These are phyloP conservation scores for Hypsopygia costalis DNA, from an alignment of 2,888 invertebrate genomes.

Conservation along the genomic window DNA sequence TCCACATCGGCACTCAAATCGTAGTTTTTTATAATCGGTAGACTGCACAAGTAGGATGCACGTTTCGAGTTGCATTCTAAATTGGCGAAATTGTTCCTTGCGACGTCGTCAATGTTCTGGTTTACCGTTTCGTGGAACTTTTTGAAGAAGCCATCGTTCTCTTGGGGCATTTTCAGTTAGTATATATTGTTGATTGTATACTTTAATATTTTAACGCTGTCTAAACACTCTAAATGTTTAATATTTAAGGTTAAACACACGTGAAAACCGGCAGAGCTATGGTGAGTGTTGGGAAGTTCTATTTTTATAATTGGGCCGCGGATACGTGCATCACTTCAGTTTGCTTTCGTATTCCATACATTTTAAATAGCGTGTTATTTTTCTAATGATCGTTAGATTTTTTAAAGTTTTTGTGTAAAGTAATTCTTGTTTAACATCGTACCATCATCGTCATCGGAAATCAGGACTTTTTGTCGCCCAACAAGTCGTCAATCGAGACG, in stretches of 20 bases:
- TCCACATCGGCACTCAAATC: slow-evolving; percentile 62
- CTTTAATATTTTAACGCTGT: slow-evolving; percentile 11
- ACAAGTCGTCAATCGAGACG: no score
- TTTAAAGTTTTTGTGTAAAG: no score
- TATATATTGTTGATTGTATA: no score
- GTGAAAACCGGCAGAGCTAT: slow-evolving; percentile 50
- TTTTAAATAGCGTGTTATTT: background rate
- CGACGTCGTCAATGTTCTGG: slow-evolving; percentile 74
- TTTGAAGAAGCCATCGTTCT: slow-evolving; percentile 79
- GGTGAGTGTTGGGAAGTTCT: slow-evolving; percentile 47
- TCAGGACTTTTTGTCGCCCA: no score
- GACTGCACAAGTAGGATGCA: slow-evolving; percentile 81
- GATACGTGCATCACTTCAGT: slow-evolving; percentile 54
- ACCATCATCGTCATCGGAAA: no score
- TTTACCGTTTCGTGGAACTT: slow-evolving; percentile 82
- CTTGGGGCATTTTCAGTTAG: slow-evolving; percentile 50
- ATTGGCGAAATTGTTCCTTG: slow-evolving; percentile 82
- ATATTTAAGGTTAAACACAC: slow-evolving; percentile 42
- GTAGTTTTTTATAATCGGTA: slow-evolving; percentile 68
- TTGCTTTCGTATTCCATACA: slow-evolving; percentile 24
- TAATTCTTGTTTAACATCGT: no score
- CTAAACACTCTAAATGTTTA: slow-evolving; percentile 10
- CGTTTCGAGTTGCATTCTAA: slow-evolving; percentile 84
- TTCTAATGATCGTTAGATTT: no score
- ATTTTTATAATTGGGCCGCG: slow-evolving; percentile 65